Conservation (phyloP, 2,888 invertebrate species). For the Conus canariensis region DNA sequence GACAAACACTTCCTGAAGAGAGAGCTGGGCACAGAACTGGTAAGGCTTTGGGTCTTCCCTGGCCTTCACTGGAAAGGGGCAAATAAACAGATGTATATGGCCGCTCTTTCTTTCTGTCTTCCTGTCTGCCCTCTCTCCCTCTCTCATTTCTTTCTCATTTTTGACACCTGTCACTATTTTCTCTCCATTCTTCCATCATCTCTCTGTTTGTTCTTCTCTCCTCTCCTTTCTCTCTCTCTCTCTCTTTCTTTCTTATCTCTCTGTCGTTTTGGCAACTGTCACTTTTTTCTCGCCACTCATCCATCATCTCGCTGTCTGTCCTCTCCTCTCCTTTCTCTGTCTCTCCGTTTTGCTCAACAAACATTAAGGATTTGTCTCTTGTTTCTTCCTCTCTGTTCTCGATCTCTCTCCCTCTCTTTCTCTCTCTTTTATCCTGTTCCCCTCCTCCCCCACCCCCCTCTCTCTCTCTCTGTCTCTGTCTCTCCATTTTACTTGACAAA, state of each 20-base stretch:
- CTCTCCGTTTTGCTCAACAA: background rate
- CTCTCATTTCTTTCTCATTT: background rate
- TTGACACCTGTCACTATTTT: background rate
- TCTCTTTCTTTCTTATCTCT: background rate
- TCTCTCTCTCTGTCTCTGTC: background rate
- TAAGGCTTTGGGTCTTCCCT: constrained; percentile 53
- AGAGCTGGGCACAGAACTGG: constrained; percentile 77
- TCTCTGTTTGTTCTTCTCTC: background rate
- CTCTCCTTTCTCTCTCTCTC: background rate
- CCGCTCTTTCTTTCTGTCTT: background rate
- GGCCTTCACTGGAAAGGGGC: no score
- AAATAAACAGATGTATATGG: no score
- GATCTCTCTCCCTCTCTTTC: background rate
- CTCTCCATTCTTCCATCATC: background rate
- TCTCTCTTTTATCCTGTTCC: background rate
- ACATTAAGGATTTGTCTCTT: background rate
- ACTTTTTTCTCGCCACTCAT: background rate
- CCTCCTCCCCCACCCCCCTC: background rate
- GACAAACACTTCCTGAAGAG: constrained; percentile 78
- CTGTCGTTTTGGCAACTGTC: background rate
- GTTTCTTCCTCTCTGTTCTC: background rate
- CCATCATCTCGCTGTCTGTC: constrained; percentile 18
- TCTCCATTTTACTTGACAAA: background rate
- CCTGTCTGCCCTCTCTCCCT: background rate
- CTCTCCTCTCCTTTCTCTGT: background rate